A percentile compares a stretch with the other conserved stretches of the same genome.
Conservation (phyloP, 2,888 invertebrate species). For the Theretra japonica region DNA sequence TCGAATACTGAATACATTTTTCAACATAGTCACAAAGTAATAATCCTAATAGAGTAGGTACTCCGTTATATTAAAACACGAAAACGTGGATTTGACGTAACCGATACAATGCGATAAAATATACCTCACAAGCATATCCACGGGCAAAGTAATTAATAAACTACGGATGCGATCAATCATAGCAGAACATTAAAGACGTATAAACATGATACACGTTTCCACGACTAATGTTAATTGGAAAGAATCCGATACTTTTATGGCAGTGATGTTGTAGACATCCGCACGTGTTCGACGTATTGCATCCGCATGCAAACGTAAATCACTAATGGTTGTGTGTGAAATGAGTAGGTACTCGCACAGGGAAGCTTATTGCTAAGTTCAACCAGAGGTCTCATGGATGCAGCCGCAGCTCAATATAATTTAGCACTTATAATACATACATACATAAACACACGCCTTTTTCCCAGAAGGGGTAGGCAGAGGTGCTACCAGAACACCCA, state of each 20-base stretch:
- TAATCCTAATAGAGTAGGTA: too few relatives aligned
- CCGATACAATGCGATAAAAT: neutral
- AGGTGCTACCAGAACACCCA: too few relatives aligned
- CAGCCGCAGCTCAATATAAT: too few relatives aligned
- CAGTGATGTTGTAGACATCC: neutral
- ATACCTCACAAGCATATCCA: neutral
- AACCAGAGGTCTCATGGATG: too few relatives aligned
- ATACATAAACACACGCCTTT: too few relatives aligned
- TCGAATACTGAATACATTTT: too few relatives aligned
- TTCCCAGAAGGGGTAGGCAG: too few relatives aligned
- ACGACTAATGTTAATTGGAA: neutral
- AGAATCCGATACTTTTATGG: neutral
- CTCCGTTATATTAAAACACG: too few relatives aligned
- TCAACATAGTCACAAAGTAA: too few relatives aligned
- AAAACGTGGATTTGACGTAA: neutral
- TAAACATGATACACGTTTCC: neutral
- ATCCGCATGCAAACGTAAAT: neutral
- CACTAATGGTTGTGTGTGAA: neutral
- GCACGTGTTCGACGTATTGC: neutral
- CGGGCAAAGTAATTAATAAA: neutral
- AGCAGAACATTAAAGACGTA: neutral
- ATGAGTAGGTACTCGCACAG: too few relatives aligned
- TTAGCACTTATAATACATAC: too few relatives aligned
- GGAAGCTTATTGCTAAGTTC: too few relatives aligned
- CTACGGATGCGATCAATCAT: neutral